phyloP scores from a whole-genome alignment of 2,888 invertebrate genomes.

The Cordilura impudica region DNA sequence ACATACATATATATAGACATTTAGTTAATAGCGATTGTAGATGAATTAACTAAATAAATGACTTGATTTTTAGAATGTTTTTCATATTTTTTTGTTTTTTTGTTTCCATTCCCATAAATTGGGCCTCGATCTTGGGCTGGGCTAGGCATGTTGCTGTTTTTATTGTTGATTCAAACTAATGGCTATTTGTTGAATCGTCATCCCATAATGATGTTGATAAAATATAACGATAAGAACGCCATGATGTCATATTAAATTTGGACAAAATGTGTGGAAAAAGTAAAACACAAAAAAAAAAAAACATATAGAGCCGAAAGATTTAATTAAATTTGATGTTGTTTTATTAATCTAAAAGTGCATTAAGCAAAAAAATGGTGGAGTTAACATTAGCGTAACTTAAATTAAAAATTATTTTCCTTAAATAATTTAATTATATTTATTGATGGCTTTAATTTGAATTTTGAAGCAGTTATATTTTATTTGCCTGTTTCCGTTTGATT shows the following conservation, averaged over 20 bases:
- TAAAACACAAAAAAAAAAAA: no score
- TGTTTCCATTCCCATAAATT: not conserved
- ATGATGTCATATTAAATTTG: slow-evolving; percentile 51
- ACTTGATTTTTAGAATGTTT: slow-evolving; percentile 47
- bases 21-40: slow-evolving; percentile 53
- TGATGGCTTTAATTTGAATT: no score
- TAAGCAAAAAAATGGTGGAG: no score
- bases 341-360: no score
- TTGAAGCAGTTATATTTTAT: no score
- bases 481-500: no score
- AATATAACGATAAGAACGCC: slow-evolving; percentile 13
- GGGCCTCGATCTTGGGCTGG: slow-evolving; percentile 32
- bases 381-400: no score
- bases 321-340: no score
- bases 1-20: not conserved
- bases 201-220: slow-evolving; percentile 44
- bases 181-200: slow-evolving; percentile 58
- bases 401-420: no score
- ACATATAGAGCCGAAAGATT: no score
- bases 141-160: slow-evolving; percentile 14
- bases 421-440: no score
- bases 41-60: slow-evolving; percentile 55
- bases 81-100: slow-evolving; percentile 5
- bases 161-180: slow-evolving; percentile 42
- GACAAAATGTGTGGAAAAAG: no score